Percentiles rank a stretch among this genome's conserved stretches.
These are phyloP conservation scores for Styela clava DNA, from an alignment of 23 tunicate species.

Conservation along the genomic window DNA sequence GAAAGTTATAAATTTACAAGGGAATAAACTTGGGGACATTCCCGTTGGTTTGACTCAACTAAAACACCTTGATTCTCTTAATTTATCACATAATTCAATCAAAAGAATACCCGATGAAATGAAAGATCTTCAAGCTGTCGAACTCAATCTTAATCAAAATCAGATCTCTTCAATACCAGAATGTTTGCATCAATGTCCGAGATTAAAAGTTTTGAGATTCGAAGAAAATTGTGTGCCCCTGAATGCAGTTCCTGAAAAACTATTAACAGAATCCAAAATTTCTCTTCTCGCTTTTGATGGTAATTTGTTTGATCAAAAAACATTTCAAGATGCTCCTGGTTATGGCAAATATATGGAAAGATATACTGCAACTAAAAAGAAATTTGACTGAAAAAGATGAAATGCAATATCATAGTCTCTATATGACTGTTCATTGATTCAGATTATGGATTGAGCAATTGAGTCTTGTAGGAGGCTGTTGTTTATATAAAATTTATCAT, in stretches of 20 bases:
- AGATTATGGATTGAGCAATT: no score
- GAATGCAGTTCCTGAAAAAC: slow-evolving; percentile 36
- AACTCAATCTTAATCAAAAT: slow-evolving; percentile 65
- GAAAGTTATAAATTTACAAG: slow-evolving; percentile 37
- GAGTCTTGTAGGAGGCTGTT: no score
- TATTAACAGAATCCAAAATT: slow-evolving; percentile 52
- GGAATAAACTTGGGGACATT: slow-evolving; percentile 34
- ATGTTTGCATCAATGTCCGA: slow-evolving; percentile 47
- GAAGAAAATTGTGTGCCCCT: slow-evolving; percentile 65
- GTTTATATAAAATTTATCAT: no score
- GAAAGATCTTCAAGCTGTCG: slow-evolving; percentile 46
- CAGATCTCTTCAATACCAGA: slow-evolving; percentile 55
- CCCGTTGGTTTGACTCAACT: slow-evolving; percentile 44
- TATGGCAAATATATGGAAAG: slow-evolving; percentile 72
- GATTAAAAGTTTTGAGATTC: slow-evolving; percentile 81
- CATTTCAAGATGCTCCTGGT: slow-evolving; percentile 59
- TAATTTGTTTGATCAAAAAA: slow-evolving; percentile 65
- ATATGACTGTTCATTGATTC: no score
- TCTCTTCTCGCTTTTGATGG: slow-evolving; percentile 58
- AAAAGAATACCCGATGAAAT: slow-evolving; percentile 40
- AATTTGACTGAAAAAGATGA: slow-evolving; percentile 77
- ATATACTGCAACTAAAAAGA: slow-evolving; percentile 83
- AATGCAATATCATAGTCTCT: no score
- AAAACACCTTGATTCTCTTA: slow-evolving; percentile 45
- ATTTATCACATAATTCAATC: slow-evolving; percentile 53